Evolutionary conservation across 2,113 vertebrate species (phyloP), one percentile per base, ranked within the genome.

Genomic region (Centropus unirufus): DNA sequence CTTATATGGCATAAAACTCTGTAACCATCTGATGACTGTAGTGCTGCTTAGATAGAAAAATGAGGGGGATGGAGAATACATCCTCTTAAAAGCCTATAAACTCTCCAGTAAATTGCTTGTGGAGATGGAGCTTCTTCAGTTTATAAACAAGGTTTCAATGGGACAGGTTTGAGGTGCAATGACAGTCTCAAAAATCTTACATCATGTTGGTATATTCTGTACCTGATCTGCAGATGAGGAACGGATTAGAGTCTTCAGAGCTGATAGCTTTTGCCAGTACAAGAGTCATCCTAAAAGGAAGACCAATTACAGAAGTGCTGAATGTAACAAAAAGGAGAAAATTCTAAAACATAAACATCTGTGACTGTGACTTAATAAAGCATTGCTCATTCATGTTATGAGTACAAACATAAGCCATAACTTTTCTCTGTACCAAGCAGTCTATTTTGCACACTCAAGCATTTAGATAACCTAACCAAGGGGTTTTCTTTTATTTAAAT

Each of bases 371-470:
- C 21, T 36, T 59, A 44, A 24, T 8, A 6, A 72, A 74, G 29
- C 14, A 34, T 20, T 44, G 11, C 19, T 32, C 8, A 1, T 8
- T 59, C 61, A 9, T 6, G 22, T 23, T n/a, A 18, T n/a, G 46
- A 69, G 46, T 16, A 26, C 15, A n/a, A 59, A 40, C 16, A 23
- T 3, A 47, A 46, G 8, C 9, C 40, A 20, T 4, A 20, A 42
- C 19, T 49, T 39, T 62, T 9, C 54, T 34, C 32, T 42, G 34
- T 39, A 14, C 12, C 24, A 32, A 55, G 18, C 13, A 49, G 29
- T 9, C 16, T 32, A 6, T 23, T 76, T 29, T 22, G 22, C 4
- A 29, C 0, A 0, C n/a, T 83, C 19, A 17, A 21, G 20, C 20
- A 59, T 55, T 62, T 62, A 64, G 69, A 74, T n/a, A 77, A 66